A percentile compares a stretch with the other conserved stretches of the same genome.
These are phyloP conservation scores for Papilio helenus DNA, from an alignment of 1,140 invertebrate species.

Conservation along the genomic window DNA sequence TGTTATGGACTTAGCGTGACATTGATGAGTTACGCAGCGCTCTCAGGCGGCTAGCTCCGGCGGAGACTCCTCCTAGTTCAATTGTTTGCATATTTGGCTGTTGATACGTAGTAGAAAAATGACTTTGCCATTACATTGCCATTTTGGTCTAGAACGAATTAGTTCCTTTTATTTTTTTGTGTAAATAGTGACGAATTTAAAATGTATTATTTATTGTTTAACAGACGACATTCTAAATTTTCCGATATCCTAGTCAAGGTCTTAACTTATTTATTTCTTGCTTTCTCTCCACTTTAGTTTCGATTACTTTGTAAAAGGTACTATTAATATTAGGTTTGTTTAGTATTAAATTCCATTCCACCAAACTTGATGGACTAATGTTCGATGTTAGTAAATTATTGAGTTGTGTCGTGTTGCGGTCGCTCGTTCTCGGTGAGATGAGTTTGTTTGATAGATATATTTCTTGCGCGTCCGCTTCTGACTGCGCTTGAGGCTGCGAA, in stretches of 20 bases:
- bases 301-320: constrained; percentile 67
- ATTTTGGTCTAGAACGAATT: constrained; percentile 80
- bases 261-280: constrained; percentile 74
- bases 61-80: constrained; percentile 57
- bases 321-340: constrained; percentile 67
- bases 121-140: constrained; percentile 81
- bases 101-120: constrained; percentile 68
- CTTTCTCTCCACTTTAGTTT: constrained; percentile 67
- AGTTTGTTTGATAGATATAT: constrained; percentile 47
- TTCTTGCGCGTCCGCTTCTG: constrained; percentile 39
- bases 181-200: constrained; percentile 79
- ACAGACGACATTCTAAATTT: constrained; percentile 75
- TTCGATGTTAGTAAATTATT: constrained; percentile 68
- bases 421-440: constrained; percentile 52
- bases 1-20: constrained; percentile 46
- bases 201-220: constrained; percentile 75
- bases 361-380: constrained; percentile 57
- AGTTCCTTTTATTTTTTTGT: constrained; percentile 77
- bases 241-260: constrained; percentile 80
- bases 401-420: constrained; percentile 58
- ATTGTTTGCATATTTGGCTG: constrained; percentile 70
- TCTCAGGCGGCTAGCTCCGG: constrained; percentile 41
- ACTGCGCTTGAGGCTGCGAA: constrained; percentile 49
- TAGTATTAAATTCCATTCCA: constrained; percentile 74
- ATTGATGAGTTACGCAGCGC: constrained; percentile 25